Conservation (phyloP, 2,113 vertebrate genomes). For the Eptatretus burgeri region DNA sequence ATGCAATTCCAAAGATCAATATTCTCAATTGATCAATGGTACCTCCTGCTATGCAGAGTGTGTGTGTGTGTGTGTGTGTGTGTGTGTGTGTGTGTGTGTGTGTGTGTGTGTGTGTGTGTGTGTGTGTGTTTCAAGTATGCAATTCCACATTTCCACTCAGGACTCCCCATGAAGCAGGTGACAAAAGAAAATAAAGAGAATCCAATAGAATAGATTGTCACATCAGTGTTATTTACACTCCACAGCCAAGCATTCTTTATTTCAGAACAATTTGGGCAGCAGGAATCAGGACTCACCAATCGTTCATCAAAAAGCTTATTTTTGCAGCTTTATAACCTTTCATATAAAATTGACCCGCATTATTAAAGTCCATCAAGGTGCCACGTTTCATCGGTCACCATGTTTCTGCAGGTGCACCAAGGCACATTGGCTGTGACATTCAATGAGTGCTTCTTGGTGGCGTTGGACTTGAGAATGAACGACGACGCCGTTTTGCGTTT, state of each 20-base stretch:
- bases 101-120: too few species aligned
- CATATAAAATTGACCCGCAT: not conserved
- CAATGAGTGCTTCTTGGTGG: constrained; percentile 51
- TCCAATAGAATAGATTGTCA: too few species aligned
- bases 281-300: not conserved
- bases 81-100: too few species aligned
- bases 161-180: too few species aligned
- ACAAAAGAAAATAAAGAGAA: too few species aligned
- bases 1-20: too few species aligned
- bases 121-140: too few species aligned
- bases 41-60: too few species aligned
- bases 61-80: too few species aligned
- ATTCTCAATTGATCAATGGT: too few species aligned
- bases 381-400: constrained; percentile 65
- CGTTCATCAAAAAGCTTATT: not conserved
- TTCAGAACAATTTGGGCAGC: not conserved
- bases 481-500: constrained; percentile 60
- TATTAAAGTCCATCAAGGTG: not conserved
- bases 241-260: not conserved
- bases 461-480: constrained; percentile 28
- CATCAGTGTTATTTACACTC: not conserved
- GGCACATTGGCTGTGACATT: constrained; percentile 50
- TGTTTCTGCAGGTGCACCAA: constrained; percentile 43
- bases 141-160: too few species aligned
- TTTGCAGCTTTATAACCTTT: not conserved